Conservation (phyloP, 2,797 vertebrate genomes). For the Percopsis omiscomaycus region DNA sequence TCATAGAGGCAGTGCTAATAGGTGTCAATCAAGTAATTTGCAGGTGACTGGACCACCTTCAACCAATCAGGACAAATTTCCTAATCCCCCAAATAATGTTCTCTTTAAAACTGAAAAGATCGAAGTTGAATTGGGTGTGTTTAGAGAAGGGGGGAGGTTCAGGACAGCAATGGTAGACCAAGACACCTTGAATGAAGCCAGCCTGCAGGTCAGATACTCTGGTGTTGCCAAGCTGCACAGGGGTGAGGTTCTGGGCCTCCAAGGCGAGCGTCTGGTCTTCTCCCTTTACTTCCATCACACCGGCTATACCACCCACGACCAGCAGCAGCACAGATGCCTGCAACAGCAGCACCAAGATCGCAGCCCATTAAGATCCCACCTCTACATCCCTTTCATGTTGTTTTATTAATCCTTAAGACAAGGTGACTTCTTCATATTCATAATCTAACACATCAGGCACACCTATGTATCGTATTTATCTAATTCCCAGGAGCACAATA, state of each 20-base stretch:
- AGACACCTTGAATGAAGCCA: conserved; percentile 69
- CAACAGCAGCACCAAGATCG: conserved; percentile 22
- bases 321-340: conserved; percentile 89
- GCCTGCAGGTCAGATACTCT: conserved; percentile 82
- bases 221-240: conserved; percentile 84
- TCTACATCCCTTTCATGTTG: neutral
- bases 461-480: too few relatives aligned
- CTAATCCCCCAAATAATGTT: too few relatives aligned
- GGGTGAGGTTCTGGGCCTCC: conserved; percentile 76
- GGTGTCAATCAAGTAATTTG: too few relatives aligned
- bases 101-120: too few relatives aligned
- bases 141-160: neutral
- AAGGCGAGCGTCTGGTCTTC: conserved; percentile 84
- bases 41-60: too few relatives aligned
- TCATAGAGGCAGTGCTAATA: too few relatives aligned
- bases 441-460: too few relatives aligned
- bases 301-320: conserved; percentile 79
- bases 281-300: conserved; percentile 80
- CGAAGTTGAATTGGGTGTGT: neutral
- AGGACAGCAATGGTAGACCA: neutral
- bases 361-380: conserved; percentile 1
- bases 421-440: too few relatives aligned
- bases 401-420: too few relatives aligned
- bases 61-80: too few relatives aligned
- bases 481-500: neutral